Base-by-base conservation (phyloP, 2,113 vertebrate species). In the Mustela nigripes region DNA sequence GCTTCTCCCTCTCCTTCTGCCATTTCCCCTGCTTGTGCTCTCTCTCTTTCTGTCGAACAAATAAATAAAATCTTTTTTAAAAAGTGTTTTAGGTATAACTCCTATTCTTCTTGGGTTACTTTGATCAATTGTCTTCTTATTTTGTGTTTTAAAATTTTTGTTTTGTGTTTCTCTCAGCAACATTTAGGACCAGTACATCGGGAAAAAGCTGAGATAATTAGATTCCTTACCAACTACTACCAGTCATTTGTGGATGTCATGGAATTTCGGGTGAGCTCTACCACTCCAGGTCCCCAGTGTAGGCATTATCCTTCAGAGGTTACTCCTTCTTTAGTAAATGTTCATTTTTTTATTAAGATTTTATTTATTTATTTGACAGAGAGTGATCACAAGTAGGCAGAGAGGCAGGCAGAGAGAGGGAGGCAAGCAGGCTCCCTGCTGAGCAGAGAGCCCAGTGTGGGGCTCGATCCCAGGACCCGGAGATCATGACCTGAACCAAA, bases 171-270 rank as follows among this genome's bases (percentile, higher is more conserved):
- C 33, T 86, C 91, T n/a, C 98, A 99, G 99, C 99, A 99, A 98
- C 99, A 99, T 80, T 98, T 99, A 97, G 99, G 98, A 24, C 98
- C 93, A 48, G 98, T 99, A 80, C 99, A 99, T 97, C 99, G 98
- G 96, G 99, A 99, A 94, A 99, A 99, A 96, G 91, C 99, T 2
- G 99, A 99, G 39, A 99, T 99, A 33, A 90, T 99, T 97, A 95
- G 98, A 60, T 98, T 69, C 1, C 98, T 99, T 53, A 89, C 91
- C 16, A 99, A 98, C 94, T 99, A 98, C 97, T 99, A 99, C 63
- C 99, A 99, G 80, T 99, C 99, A 22, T 99, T 99, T 98, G 98
- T 99, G 96, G 99, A 99, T n/a, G 99, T 99, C 93, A 99, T 99
- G 98, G 99, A 99, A 98, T 99, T 99, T 98, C 99, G 99, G 99